Conservation (phyloP, 1,140 invertebrate species). For the Diuraphis noxia region DNA sequence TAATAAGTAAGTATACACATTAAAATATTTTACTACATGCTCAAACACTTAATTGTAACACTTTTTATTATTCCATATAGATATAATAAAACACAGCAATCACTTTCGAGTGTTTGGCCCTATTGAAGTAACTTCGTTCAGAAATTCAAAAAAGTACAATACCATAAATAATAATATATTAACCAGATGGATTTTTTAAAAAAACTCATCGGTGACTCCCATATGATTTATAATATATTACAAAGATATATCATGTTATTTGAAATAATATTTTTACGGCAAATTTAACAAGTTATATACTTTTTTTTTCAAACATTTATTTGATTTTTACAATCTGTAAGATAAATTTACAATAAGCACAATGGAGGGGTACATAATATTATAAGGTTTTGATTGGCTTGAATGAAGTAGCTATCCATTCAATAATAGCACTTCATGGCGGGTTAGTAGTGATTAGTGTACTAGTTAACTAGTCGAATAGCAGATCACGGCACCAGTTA, state of each 20-base stretch:
- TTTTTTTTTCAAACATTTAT: too few species aligned
- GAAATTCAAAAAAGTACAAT: background rate
- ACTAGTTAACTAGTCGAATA: too few species aligned
- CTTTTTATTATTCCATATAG: background rate
- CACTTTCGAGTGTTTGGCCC: background rate
- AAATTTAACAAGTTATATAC: background rate
- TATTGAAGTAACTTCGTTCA: background rate
- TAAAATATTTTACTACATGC: background rate
- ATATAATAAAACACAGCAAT: background rate
- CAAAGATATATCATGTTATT: background rate
- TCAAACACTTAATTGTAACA: background rate
- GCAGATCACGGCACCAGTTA: too few species aligned
- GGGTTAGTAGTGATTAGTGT: too few species aligned
- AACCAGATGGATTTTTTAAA: background rate
- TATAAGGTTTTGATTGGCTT: too few species aligned
- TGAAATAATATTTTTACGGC: background rate
- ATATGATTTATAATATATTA: background rate
- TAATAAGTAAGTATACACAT: background rate
- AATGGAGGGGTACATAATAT: too few species aligned
- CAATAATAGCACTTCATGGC: too few species aligned
- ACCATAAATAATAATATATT: background rate
- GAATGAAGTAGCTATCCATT: too few species aligned
- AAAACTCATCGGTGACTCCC: background rate
- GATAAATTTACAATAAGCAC: too few species aligned
- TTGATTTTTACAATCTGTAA: too few species aligned